Conservation (phyloP, 2,797 vertebrate genomes). For the Clarias platycephalus region DNA sequence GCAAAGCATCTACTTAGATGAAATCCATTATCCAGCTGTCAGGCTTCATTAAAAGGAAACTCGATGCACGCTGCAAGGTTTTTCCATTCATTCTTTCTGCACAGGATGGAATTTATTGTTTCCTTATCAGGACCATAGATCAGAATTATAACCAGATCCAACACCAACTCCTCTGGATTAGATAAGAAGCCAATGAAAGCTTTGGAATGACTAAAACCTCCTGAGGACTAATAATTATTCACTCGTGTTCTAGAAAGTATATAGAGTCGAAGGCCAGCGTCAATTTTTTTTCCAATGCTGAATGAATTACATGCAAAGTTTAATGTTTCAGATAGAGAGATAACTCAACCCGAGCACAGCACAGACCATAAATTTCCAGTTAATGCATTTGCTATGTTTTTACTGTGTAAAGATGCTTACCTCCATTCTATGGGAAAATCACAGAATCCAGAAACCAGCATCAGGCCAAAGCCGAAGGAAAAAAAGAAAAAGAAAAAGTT, state of each 20-base stretch:
- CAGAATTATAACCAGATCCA: conserved; percentile 25
- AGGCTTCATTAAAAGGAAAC: conserved; percentile 1
- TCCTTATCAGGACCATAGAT: conserved; percentile 19
- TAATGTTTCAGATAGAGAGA: not conserved
- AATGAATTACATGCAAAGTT: not conserved
- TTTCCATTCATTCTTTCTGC: not conserved
- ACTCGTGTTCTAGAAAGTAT: not conserved
- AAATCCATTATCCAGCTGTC: conserved; percentile 30
- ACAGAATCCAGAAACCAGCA: conserved; percentile 67
- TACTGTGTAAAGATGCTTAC: conserved; percentile 74
- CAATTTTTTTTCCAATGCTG: not conserved
- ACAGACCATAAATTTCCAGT: not conserved
- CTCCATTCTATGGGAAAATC: conserved; percentile 86
- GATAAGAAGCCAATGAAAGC: not conserved
- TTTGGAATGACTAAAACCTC: not conserved
- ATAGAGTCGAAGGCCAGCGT: not conserved
- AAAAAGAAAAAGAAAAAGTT: conserved; percentile 62
- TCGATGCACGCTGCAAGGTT: not conserved
- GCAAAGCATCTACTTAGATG: not conserved
- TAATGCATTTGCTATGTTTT: not conserved
- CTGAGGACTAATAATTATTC: not conserved
- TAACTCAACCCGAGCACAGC: not conserved
- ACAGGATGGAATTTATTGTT: not conserved
- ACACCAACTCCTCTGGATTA: conserved; percentile 13
- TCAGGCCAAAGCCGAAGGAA: conserved; percentile 64